Base-by-base conservation (phyloP, 2,888 invertebrate species). In the Spatulosminthurus flaviceps region DNA sequence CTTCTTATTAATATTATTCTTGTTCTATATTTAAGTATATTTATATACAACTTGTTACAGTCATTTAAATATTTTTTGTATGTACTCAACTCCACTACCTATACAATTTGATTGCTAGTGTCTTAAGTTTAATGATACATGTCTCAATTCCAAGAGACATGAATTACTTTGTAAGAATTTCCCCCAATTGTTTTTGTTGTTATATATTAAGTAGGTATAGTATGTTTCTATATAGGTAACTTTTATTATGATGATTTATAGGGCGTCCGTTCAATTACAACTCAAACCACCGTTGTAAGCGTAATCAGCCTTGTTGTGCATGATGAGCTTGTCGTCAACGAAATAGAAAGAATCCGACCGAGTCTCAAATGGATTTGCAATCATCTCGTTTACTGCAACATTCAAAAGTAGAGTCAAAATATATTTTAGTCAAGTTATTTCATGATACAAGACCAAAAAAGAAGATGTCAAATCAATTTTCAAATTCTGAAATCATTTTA, bases 271-370 rank as follows among this genome's bases (percentile, higher is more conserved):
- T 70, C 42, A 66, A 66, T 73, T 78, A 34, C 51, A 60, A 51
- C 75, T 76, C 41, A 90, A 88, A 84, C 94, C 94, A 80, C 95
- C 96, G 86, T 96, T 94, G 89, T 97, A 98, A 73, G 98, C 96
- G 89, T 98, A 98, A 88, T 98, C 98, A 60, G 98, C 98, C 90
- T 98, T 98, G 89, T 98, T 98, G 90, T 98, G 98, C 98, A 99
- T 98, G 83, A 99, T 95, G 80, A 99, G 92, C 86, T 92, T 92
- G 88, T 97, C 95, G 88, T 98, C 97, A 81, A 98, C 98, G 88
- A 99, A 99, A 89, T 99, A 99, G 90, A 98, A 99, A 87, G 97
- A 97, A 89, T 99, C 98, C 0, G 98, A 98, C 85, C 96, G 92
- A 13, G 98, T 98, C 89, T 98, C 97, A 88, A 96, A 98, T 22